These are phyloP conservation scores for Apomyelois bistriatella DNA, from an alignment of 2,888 invertebrate species.

Conservation along the genomic window DNA sequence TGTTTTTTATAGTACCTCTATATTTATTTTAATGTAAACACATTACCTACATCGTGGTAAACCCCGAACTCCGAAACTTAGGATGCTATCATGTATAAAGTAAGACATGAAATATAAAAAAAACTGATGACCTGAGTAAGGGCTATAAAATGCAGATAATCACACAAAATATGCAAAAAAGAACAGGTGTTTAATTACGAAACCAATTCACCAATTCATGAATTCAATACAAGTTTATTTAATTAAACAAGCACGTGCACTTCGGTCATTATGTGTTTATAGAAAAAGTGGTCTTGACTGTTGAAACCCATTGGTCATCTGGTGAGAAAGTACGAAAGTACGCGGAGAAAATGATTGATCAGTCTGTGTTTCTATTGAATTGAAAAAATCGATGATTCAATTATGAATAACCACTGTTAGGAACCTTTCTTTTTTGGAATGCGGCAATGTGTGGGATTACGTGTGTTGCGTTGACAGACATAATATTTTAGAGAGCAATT, in stretches of 20 bases:
- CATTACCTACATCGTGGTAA: too few relatives aligned
- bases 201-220: not conserved
- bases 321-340: slow-evolving; percentile 26
- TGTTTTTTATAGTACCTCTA: too few relatives aligned
- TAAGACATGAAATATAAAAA: too few relatives aligned
- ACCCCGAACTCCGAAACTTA: too few relatives aligned
- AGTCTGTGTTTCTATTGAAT: slow-evolving; percentile 19
- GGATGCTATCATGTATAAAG: too few relatives aligned
- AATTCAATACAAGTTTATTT: slow-evolving; percentile 9
- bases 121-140: too few relatives aligned
- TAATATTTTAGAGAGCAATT: slow-evolving; percentile 4
- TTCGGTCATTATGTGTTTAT: slow-evolving; percentile 11
- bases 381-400: slow-evolving; percentile 20
- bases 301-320: slow-evolving; percentile 20
- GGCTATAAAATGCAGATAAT: too few relatives aligned
- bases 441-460: slow-evolving; percentile 1
- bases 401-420: slow-evolving; percentile 12
- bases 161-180: not conserved
- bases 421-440: slow-evolving; percentile 8
- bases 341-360: slow-evolving; percentile 27
- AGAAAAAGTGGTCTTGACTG: slow-evolving; percentile 21
- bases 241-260: slow-evolving; percentile 12
- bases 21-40: too few relatives aligned
- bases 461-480: slow-evolving; percentile 7
- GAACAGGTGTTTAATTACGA: not conserved